phyloP scores from a whole-genome alignment of 2,888 invertebrate species.

The Hirtodrosophila alboralis region DNA sequence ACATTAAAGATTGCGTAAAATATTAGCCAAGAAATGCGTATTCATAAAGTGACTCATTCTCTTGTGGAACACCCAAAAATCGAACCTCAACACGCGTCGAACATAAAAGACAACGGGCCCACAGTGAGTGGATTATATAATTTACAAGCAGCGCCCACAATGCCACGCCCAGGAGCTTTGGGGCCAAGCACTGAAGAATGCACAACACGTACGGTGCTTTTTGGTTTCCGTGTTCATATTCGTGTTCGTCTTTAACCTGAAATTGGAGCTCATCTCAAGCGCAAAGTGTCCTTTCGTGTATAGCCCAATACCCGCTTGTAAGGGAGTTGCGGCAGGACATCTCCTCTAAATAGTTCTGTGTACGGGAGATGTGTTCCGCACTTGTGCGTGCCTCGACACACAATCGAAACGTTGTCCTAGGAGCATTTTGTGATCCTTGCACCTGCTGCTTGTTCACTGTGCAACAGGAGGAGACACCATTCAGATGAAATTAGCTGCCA shows the following conservation, averaged over 20 bases:
- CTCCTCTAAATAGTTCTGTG: too few species aligned
- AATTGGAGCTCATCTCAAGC: constrained; percentile 67
- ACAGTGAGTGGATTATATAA: constrained; percentile 56
- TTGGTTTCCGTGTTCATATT: constrained; percentile 54
- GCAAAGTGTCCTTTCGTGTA: constrained; percentile 75
- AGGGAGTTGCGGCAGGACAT: constrained; percentile 2
- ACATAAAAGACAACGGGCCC: constrained; percentile 44
- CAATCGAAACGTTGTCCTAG: constrained; percentile 42
- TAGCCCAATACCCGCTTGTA: too few species aligned
- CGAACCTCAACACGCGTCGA: constrained; percentile 52
- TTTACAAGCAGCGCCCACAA: constrained; percentile 33
- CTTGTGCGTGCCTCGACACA: constrained; percentile 44
- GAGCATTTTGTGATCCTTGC: constrained; percentile 75
- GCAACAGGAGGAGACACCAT: constrained; percentile 28
- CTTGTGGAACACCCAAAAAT: constrained; percentile 10
- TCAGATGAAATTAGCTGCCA: constrained; percentile 61
- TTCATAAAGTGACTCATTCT: constrained; percentile 31
- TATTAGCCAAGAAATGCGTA: constrained; percentile 25
- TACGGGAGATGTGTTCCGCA: constrained; percentile 4
- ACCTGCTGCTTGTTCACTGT: constrained; percentile 78
- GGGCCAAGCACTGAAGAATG: constrained; percentile 38
- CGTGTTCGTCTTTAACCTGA: constrained; percentile 51
- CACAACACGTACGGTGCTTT: constrained; percentile 65
- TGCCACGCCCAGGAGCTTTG: constrained; percentile 15
- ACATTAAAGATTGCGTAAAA: constrained; percentile 57